Evolutionary conservation across 2,113 vertebrate species (phyloP).

Genomic region (Taxidea taxus): DNA sequence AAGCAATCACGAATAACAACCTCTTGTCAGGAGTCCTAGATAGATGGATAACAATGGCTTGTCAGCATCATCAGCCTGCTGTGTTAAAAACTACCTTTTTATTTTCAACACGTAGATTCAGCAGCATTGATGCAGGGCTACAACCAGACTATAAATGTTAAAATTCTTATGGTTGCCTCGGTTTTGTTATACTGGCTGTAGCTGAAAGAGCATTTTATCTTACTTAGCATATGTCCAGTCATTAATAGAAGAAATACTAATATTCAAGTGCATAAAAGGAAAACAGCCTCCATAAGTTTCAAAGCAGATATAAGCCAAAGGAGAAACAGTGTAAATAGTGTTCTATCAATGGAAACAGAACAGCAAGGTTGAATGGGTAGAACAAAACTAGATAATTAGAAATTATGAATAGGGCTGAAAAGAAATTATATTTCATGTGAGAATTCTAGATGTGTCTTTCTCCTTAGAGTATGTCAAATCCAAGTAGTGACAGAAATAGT

Average conservation of each 20-base stretch:
- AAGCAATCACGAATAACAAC: not conserved
- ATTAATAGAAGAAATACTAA: not conserved
- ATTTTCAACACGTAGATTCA: not conserved
- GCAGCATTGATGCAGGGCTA: not conserved
- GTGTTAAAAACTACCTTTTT: not conserved
- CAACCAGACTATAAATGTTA: not conserved
- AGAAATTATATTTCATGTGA: constrained; percentile 8
- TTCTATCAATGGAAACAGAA: not conserved
- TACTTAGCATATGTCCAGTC: not conserved
- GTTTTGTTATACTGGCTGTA: not conserved
- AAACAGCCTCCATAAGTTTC: not conserved
- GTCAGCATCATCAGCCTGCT: not conserved
- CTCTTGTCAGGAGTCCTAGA: not conserved
- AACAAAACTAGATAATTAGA: not conserved
- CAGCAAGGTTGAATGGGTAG: not conserved
- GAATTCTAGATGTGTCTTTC: not conserved
- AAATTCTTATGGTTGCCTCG: not conserved
- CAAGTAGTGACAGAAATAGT: not conserved
- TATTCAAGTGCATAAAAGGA: not conserved
- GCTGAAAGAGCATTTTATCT: not conserved
- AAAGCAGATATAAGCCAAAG: not conserved
- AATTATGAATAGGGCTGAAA: not conserved
- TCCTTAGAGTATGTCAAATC: not conserved
- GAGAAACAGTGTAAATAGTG: not conserved
- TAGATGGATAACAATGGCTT: not conserved